Evolutionary conservation across 2,113 vertebrate species (phyloP).

Genomic region (Macquaria australasica): DNA sequence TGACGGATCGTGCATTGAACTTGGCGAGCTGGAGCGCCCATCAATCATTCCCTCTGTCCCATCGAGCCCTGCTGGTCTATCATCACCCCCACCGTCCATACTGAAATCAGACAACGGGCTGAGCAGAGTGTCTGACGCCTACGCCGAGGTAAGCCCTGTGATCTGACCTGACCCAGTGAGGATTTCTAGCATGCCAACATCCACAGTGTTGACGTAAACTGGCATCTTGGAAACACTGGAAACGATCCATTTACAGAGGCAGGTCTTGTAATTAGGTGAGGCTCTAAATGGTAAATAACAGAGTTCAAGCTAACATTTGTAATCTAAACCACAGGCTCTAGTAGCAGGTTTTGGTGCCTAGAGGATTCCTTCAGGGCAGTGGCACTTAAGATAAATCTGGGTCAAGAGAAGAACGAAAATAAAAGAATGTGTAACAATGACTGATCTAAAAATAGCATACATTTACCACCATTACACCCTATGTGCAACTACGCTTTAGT

Average conservation of each 20-base stretch:
- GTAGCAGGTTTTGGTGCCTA: conserved; percentile 4
- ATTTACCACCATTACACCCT: neutral
- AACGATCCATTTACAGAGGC: conserved; percentile 17
- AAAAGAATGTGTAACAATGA: neutral
- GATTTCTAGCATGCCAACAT: conserved; percentile 31
- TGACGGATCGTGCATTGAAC: conserved; percentile 77
- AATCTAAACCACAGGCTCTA: conserved; percentile 13
- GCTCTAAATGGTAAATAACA: conserved; percentile 41
- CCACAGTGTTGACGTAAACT: conserved; percentile 6
- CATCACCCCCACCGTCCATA: conserved; percentile 46
- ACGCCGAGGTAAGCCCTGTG: conserved; percentile 19
- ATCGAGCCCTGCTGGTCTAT: conserved; percentile 42
- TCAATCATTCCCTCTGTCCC: conserved; percentile 71
- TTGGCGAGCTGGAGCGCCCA: conserved; percentile 66
- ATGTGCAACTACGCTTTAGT: neutral
- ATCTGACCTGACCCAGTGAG: conserved; percentile 49
- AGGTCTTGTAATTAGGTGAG: conserved; percentile 36
- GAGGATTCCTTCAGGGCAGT: neutral
- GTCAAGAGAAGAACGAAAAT: neutral
- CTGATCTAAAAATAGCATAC: neutral
- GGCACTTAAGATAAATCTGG: neutral
- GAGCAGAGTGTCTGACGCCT: conserved; percentile 36
- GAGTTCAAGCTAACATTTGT: conserved; percentile 33
- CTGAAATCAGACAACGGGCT: conserved; percentile 48
- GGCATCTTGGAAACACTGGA: neutral